Conservation (phyloP, 1,140 invertebrate genomes). For the Drosophila tsacasi region DNA sequence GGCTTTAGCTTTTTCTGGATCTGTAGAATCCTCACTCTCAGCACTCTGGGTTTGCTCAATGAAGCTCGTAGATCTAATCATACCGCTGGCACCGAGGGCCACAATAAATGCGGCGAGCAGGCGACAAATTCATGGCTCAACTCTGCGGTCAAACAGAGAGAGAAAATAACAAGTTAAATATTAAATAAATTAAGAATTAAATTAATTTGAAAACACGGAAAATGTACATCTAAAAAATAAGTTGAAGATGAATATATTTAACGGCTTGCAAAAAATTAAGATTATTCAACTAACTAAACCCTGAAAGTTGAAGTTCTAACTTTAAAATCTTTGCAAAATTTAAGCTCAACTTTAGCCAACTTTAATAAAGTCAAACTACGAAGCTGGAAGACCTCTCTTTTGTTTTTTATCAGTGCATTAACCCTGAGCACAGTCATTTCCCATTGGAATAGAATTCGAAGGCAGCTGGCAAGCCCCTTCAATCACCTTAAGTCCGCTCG, state of each 20-base stretch:
- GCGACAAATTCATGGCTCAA: conserved; percentile 67
- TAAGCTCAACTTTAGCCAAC: background rate
- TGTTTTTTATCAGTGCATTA: conserved; percentile 14
- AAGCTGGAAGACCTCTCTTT: background rate
- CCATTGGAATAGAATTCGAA: conserved; percentile 17
- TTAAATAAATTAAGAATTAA: background rate
- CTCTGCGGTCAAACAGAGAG: conserved; percentile 15
- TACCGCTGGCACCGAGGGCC: conserved; percentile 57
- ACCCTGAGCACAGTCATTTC: conserved; percentile 13
- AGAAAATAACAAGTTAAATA: background rate
- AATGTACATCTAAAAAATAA: background rate
- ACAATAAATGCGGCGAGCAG: conserved; percentile 51
- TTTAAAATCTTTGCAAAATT: too few relatives aligned
- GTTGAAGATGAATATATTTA: too few relatives aligned
- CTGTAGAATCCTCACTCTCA: conserved; percentile 9
- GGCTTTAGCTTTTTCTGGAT: conserved; percentile 6
- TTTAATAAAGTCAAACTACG: too few relatives aligned
- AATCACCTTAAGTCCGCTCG: conserved; percentile 49
- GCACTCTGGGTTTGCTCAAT: conserved; percentile 42
- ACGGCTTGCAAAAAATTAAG: too few relatives aligned
- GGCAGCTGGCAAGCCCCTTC: conserved; percentile 33
- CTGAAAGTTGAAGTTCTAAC: background rate
- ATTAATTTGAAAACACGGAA: background rate
- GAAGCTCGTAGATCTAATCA: conserved; percentile 75
- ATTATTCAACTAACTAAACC: too few relatives aligned